Percentiles rank a stretch among this genome's conserved stretches.
Conservation (phyloP, 2,888 invertebrate genomes). For the Drosophila parthenogenetica region DNA sequence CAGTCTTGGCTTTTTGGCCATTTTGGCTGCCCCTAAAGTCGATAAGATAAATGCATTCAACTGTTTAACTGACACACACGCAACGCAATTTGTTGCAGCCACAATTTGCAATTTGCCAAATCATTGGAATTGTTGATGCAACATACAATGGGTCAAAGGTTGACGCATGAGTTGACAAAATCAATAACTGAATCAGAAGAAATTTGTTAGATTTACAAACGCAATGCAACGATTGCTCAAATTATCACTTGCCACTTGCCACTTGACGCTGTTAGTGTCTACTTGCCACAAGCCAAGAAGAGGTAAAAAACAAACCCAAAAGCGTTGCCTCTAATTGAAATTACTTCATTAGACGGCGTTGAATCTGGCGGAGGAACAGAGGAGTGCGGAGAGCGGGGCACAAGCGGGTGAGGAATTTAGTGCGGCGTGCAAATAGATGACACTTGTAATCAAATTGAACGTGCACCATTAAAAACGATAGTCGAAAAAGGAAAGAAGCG, state of each 20-base stretch:
- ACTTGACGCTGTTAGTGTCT: constrained; percentile 23
- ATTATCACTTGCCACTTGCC: constrained; percentile 39
- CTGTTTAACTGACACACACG: constrained; percentile 39
- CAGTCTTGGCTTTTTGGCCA: constrained; percentile 54
- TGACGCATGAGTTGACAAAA: constrained; percentile 12
- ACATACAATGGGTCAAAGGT: constrained; percentile 1
- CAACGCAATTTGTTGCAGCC: constrained; percentile 40
- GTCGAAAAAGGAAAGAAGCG: constrained; percentile 24
- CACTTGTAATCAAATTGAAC: constrained; percentile 79
- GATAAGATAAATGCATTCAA: constrained; percentile 52
- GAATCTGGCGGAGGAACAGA: constrained; percentile 22
- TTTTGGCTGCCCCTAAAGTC: constrained; percentile 35
- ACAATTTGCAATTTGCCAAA: constrained; percentile 29
- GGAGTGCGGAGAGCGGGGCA: background rate
- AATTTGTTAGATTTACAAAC: background rate
- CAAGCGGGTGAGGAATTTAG: constrained; percentile 16
- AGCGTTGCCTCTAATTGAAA: constrained; percentile 65
- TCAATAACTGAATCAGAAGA: background rate
- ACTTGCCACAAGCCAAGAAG: constrained; percentile 26
- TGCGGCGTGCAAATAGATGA: constrained; percentile 66
- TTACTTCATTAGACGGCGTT: constrained; percentile 74
- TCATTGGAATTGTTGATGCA: constrained; percentile 7
- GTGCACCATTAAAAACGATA: constrained; percentile 75
- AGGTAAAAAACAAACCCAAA: constrained; percentile 10
- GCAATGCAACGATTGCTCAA: background rate